Conservation (phyloP, 2,888 invertebrate genomes). For the Clunio marinus region DNA sequence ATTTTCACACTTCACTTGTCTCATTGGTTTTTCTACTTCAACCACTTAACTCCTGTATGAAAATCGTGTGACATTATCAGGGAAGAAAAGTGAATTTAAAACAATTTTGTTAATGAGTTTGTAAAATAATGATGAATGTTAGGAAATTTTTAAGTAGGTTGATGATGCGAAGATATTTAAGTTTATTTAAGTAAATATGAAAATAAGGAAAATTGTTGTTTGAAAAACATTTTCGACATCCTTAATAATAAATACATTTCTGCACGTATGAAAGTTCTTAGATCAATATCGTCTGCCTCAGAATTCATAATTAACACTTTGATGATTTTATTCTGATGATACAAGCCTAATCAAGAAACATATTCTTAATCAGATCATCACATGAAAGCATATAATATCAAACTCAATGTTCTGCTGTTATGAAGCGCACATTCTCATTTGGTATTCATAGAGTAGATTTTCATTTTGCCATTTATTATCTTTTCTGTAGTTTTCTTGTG, state of each 20-base stretch:
- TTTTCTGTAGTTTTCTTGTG: conserved; percentile 31
- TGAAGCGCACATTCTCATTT: conserved; percentile 29
- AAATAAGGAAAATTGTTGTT: too few relatives aligned
- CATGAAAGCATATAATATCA: conserved; percentile 16
- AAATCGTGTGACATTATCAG: background rate
- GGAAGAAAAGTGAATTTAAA: too few relatives aligned
- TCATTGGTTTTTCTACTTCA: background rate
- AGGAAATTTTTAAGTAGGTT: too few relatives aligned
- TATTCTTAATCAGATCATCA: conserved; percentile 35
- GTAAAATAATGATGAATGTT: background rate
- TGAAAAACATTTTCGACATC: too few relatives aligned
- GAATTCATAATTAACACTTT: conserved; percentile 31
- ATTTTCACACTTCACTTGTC: conserved; percentile 17
- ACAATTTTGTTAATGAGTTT: background rate
- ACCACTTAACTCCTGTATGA: background rate
- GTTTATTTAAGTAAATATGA: too few relatives aligned
- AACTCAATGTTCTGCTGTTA: conserved; percentile 7
- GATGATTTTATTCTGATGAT: conserved; percentile 5
- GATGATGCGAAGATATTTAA: too few relatives aligned
- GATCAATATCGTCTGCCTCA: background rate
- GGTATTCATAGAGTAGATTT: conserved; percentile 38
- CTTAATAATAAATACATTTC: too few relatives aligned
- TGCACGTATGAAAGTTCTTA: too few relatives aligned
- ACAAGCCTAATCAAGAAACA: conserved; percentile 29
- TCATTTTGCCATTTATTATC: conserved; percentile 39